phyloP scores from a whole-genome alignment of 2,888 invertebrate species.

The Ichneumon xanthorius region DNA sequence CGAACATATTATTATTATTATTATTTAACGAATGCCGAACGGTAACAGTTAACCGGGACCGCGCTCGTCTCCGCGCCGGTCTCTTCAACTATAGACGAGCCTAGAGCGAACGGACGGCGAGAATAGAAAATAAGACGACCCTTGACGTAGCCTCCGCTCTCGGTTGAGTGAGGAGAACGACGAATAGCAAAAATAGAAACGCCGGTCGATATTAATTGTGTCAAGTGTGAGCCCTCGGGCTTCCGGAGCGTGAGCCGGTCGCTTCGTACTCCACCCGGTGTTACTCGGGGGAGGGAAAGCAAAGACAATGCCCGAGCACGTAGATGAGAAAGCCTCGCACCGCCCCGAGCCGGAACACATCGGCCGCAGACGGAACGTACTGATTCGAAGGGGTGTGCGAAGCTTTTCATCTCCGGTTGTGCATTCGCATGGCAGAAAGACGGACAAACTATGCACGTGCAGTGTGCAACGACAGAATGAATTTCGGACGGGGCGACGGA shows the following conservation, averaged over 20 bases:
- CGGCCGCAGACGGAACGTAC: neutral
- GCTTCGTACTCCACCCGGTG: conserved; percentile 27
- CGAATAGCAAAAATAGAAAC: conserved; percentile 82
- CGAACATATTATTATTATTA: neutral
- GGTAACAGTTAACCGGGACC: neutral
- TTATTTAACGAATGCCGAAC: neutral
- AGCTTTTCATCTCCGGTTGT: neutral
- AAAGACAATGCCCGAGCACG: conserved; percentile 71
- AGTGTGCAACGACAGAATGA: no score
- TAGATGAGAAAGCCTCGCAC: conserved; percentile 48
- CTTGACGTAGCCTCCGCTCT: neutral
- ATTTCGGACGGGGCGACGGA: neutral
- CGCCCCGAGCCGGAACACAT: conserved; percentile 45
- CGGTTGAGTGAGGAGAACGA: conserved; percentile 29
- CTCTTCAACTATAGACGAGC: neutral
- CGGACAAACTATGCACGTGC: no score
- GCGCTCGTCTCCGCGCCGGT: neutral
- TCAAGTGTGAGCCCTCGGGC: conserved; percentile 80
- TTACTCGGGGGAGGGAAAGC: conserved; percentile 71
- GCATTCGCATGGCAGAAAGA: neutral
- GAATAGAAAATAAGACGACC: conserved; percentile 1
- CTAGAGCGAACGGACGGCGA: neutral
- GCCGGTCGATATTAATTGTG: conserved; percentile 83
- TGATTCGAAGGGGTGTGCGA: neutral
- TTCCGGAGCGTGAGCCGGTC: conserved; percentile 61